Base-by-base conservation (phyloP, 92 coral and sea anemone species). In the Nematostella vectensis region DNA sequence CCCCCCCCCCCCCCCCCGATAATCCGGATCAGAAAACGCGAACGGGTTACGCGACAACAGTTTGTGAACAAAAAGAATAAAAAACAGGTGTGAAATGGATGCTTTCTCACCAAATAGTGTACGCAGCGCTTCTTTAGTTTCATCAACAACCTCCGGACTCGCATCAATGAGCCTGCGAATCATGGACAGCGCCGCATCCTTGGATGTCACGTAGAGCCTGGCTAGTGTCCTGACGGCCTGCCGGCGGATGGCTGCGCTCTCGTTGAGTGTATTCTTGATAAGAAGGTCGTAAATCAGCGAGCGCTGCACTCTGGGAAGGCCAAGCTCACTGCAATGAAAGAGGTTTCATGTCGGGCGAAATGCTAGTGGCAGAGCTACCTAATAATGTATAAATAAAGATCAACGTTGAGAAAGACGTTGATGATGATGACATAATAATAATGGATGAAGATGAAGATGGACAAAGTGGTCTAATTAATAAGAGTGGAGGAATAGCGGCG, bases 41-140 rank as follows among this genome's bases (percentile, higher is more conserved):
- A n/a, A n/a, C n/a, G n/a, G n/a, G n/a, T n/a, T n/a, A n/a, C n/a
- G n/a, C n/a, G n/a, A n/a, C n/a, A n/a, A n/a, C n/a, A n/a, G n/a
- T n/a, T n/a, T n/a, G n/a, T n/a, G n/a, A n/a, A n/a, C n/a, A n/a
- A n/a, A n/a, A n/a, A n/a, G n/a, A n/a, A n/a, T n/a, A n/a, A n/a
- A n/a, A n/a, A n/a, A n/a, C n/a, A n/a, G n/a, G n/a, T n/a, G n/a
- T n/a, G n/a, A n/a, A n/a, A n/a, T n/a, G n/a, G n/a, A n/a, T n/a
- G n/a, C n/a, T n/a, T n/a, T n/a, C n/a, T n/a, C n/a, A 84, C 94
- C 94, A 58, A 72, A 68, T 6, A 84, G 80, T 8, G 40, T 64
- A 25, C 71, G 61, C 21, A 84, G 76, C 39, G 61, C 55, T n/a
- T 28, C 38, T 50, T 74, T 75, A 22, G 87, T 73, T 66, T 69